A percentile compares a stretch with the other conserved stretches of the same genome.
Evolutionary conservation across 2,888 invertebrate genomes (phyloP).

Genomic region (Erpobdella octoculata): DNA sequence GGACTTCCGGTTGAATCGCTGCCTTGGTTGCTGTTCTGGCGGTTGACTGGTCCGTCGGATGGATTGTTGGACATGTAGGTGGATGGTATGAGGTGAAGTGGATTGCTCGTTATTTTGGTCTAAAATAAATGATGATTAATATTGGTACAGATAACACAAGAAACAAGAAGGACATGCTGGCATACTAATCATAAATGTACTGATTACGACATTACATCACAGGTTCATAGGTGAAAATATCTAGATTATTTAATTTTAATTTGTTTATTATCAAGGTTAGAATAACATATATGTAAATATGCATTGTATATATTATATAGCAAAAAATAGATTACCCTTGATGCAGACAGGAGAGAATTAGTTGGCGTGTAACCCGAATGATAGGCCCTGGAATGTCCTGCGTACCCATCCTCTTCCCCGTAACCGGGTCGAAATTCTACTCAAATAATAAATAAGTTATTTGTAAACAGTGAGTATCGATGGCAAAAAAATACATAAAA

Average conservation of each 20-base stretch:
- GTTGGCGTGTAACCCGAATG: slow-evolving; percentile 17
- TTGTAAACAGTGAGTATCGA: not conserved
- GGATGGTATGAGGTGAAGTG: slow-evolving; percentile 6
- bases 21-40: not conserved
- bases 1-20: not conserved
- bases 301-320: no score
- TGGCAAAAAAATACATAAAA: not conserved
- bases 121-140: no score
- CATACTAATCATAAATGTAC: no score
- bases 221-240: no score
- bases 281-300: no score
- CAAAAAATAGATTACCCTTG: no score
- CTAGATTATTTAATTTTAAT: no score
- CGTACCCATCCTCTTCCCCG: slow-evolving; percentile 32
- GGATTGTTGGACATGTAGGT: not conserved
- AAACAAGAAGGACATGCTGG: no score
- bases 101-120: not conserved
- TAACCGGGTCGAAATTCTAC: slow-evolving; percentile 1
- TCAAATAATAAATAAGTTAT: not conserved
- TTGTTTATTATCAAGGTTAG: no score
- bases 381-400: slow-evolving; percentile 32
- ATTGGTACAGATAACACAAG: no score
- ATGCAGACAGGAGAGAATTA: slow-evolving; percentile 9
- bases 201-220: no score
- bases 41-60: not conserved